Evolutionary conservation across 1,140 invertebrate species (phyloP), one percentile per base, ranked within the genome.

Genomic region (Heterodera carotae): DNA sequence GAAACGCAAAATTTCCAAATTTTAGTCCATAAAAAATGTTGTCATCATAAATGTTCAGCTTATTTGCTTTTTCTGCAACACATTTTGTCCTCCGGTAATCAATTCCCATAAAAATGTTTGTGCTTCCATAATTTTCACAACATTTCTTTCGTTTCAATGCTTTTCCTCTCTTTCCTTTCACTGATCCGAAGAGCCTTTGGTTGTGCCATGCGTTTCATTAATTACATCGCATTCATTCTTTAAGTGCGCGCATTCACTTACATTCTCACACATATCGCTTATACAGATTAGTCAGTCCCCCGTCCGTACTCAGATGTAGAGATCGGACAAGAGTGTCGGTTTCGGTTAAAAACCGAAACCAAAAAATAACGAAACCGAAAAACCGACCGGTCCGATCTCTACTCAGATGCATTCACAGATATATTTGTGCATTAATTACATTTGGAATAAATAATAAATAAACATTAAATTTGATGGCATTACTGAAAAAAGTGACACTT

Each of bases 1-100:
- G n/a, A 29, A 27, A 12, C 62, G 62, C 22, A 66, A 66, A 66
- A 34, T 66, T 66, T 66, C 62, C 62, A 66, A 66, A 22, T 56
- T 56, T 15, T 56, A 56, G 3, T 7, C 39, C 39, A n/a, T n/a
- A n/a, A n/a, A n/a, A n/a, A n/a, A n/a, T n/a, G n/a, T n/a, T n/a
- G n/a, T n/a, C n/a, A n/a, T n/a, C n/a, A n/a, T n/a, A 43, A 43
- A 43, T 43, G 39, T 43, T 43, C 12, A 43, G 12, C 12, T 43
- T 43, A 8, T 43, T 12, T 7, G 7, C 29, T 6, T 7, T 66
- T 66, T 66, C 7, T 36, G 62, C n/a, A n/a, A n/a, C n/a, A 36
- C 7, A 7, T 31, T 31, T 36, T 31, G 12, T 66, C 22, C 18
- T 2, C 48, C 15, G 48, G 48, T 56, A 18, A 5, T 5, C 15